Evolutionary conservation across 2,888 invertebrate genomes (phyloP), one percentile per base, ranked within the genome.

Genomic region (Steinernema hermaphroditum): DNA sequence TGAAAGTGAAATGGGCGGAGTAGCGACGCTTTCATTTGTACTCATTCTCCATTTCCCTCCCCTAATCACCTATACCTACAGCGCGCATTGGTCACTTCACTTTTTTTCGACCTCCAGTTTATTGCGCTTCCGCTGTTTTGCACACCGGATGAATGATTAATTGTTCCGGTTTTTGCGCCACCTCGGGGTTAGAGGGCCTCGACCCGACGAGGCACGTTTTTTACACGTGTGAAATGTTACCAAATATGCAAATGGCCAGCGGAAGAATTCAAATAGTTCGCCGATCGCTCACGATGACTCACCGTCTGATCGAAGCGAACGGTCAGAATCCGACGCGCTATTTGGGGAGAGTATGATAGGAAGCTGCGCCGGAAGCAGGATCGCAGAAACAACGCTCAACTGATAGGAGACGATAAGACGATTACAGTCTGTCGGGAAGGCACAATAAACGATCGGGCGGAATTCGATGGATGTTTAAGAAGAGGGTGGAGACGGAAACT

Each of bases 101-200:
- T 54, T 27, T 24, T 54, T 54, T 54, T 54, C 16, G 22, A 27
- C 27, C 24, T 22, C 27, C 12, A 54, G 12, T 54, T 54, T 54
- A 54, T 54, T 54, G 27, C 54, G 54, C 54, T 54, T 54, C 54
- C 54, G 54, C 54, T 54, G 54, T 54, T 54, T 54, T 54, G 54
- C 54, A 54, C 54, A 27, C 22, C 54, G 54, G n/a, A 14, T 16
- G 46, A 46, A 54, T 54, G 54, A 54, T 54, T 54, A 54, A 54
- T 54, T 8, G 12, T 12, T 54, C 54, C 54, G 54, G 54, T 54
- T 54, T 54, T 54, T 54, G 37, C 37, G 37, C 37, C 12, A 37
- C 4, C 6, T 8, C 37, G 37, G n/a, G n/a, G 37, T 12, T 37
- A 37, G 37, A 37, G 37, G 37, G 12, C 37, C 37, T 4, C 37